phyloP scores from a whole-genome alignment of 92 coral and sea anemone species.

The Parazoanthus atlanticus region DNA sequence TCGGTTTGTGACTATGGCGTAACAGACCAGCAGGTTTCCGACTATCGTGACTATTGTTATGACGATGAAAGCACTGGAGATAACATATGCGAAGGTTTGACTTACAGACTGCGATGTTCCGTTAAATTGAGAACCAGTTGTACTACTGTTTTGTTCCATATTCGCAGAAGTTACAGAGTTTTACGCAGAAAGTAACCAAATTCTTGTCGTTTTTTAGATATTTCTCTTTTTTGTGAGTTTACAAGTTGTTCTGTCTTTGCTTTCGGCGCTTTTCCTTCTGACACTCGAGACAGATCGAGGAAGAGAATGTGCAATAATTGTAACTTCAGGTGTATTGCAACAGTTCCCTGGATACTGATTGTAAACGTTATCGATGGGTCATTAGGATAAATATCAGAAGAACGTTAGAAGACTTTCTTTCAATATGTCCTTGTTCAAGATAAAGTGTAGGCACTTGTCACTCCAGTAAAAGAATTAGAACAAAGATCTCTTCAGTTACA shows the following conservation, averaged over 20 bases:
- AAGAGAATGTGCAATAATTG: background rate
- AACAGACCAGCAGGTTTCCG: constrained; percentile 85
- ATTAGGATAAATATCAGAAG: background rate
- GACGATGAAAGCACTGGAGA: constrained; percentile 28
- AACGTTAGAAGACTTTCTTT: background rate
- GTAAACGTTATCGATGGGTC: background rate
- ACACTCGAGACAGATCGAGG: background rate
- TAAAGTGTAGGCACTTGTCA: background rate
- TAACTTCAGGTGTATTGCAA: background rate
- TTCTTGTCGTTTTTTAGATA: background rate
- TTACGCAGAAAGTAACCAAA: background rate
- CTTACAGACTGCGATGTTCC: background rate
- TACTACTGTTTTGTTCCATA: background rate
- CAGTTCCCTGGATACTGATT: background rate
- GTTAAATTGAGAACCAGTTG: background rate
- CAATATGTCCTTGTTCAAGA: background rate
- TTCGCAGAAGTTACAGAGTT: background rate
- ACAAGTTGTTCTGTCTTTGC: background rate
- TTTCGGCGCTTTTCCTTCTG: background rate
- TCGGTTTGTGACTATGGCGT: constrained; percentile 70
- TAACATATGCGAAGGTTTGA: constrained; percentile 11
- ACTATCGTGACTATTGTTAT: constrained; percentile 68
- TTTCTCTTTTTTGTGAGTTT: background rate
- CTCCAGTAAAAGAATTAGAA: background rate
- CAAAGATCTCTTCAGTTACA: background rate